These are phyloP conservation scores for Hesperia comma DNA, from an alignment of 2,888 invertebrate genomes.

Conservation along the genomic window DNA sequence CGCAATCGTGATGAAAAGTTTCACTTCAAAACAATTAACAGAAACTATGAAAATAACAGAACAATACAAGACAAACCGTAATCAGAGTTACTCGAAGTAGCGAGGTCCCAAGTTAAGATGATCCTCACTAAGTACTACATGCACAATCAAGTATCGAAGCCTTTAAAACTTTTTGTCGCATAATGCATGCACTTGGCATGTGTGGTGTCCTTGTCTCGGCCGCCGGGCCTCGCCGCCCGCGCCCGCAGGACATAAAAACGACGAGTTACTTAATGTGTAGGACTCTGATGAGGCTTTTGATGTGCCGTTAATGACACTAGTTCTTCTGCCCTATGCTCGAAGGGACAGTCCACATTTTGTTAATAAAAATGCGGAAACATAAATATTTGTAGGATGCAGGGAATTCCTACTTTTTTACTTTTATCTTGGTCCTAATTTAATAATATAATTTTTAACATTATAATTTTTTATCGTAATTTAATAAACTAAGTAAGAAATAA, in stretches of 20 bases:
- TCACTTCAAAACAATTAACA: too few relatives aligned
- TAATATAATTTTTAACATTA: too few relatives aligned
- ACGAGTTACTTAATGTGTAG: neutral
- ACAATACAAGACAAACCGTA: neutral
- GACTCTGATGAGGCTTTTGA: constrained; percentile 31
- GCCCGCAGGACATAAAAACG: constrained; percentile 18
- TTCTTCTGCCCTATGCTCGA: constrained; percentile 9
- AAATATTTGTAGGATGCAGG: too few relatives aligned
- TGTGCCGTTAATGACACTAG: constrained; percentile 32
- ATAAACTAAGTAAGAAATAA: too few relatives aligned
- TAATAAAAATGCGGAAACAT: too few relatives aligned
- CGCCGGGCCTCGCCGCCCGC: neutral
- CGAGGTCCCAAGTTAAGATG: neutral
- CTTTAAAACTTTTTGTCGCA: constrained; percentile 28
- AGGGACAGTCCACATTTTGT: neutral
- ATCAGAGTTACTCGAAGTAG: neutral
- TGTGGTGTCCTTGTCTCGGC: constrained; percentile 26
- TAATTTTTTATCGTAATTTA: too few relatives aligned
- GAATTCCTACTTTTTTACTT: too few relatives aligned
- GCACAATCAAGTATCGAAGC: constrained; percentile 19
- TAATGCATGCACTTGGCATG: constrained; percentile 28
- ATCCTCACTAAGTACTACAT: constrained; percentile 11
- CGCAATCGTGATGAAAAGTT: too few relatives aligned
- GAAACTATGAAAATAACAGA: too few relatives aligned
- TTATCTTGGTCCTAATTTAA: too few relatives aligned